Conservation (phyloP, 2,113 vertebrate species). For the Australoheros scitulus region DNA sequence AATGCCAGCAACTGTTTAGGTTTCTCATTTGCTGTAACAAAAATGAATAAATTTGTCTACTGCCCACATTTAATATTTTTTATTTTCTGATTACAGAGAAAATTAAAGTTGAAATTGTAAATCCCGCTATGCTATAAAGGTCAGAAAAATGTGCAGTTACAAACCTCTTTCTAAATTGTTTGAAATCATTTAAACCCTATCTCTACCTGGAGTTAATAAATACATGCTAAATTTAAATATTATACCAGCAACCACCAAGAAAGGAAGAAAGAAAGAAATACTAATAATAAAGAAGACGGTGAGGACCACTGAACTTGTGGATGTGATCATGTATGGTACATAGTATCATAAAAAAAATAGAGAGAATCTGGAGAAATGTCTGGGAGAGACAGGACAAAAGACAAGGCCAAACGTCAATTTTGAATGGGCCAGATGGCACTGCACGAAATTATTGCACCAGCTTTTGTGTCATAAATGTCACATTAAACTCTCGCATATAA, state of each 20-base stretch:
- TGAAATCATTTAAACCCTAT: background rate
- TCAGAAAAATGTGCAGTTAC: background rate
- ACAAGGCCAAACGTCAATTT: background rate
- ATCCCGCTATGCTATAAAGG: background rate
- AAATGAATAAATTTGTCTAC: background rate
- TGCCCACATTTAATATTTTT: background rate
- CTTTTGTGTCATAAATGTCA: background rate
- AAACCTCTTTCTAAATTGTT: background rate
- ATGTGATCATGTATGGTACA: background rate
- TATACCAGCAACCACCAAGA: background rate
- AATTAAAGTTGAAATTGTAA: background rate
- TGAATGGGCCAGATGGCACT: background rate
- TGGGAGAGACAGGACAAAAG: background rate
- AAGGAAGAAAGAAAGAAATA: background rate
- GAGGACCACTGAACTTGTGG: background rate
- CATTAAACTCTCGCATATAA: background rate
- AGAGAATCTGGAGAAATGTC: background rate
- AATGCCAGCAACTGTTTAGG: slow-evolving; percentile 5
- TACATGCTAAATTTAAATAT: background rate
- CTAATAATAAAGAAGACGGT: background rate
- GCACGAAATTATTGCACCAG: background rate
- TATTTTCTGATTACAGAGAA: slow-evolving; percentile 1
- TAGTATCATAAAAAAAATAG: background rate
- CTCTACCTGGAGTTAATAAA: background rate
- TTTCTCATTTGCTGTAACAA: slow-evolving; percentile 5